Conservation (phyloP, 2,113 vertebrate species). For the Neodontobutis hainanensis region DNA sequence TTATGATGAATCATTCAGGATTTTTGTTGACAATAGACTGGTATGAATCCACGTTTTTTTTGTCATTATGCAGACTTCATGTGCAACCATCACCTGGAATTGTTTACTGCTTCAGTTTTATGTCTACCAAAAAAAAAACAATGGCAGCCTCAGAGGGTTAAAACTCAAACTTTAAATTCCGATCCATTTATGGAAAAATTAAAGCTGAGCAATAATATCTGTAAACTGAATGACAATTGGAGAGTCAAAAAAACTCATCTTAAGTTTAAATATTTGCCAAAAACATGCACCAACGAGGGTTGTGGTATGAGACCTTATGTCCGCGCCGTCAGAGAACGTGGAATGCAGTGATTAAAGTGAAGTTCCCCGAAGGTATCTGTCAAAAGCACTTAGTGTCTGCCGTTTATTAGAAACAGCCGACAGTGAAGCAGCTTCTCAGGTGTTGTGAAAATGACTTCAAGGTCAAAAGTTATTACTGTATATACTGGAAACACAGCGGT, state of each 20-base stretch:
- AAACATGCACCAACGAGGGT: neutral
- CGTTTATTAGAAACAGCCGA: conserved; percentile 6
- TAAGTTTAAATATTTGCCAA: conserved; percentile 1
- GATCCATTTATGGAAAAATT: too few relatives aligned
- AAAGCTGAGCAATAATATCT: too few relatives aligned
- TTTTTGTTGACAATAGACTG: too few relatives aligned
- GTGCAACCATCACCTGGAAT: too few relatives aligned
- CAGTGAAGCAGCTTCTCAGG: conserved; percentile 3
- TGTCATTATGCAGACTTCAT: too few relatives aligned
- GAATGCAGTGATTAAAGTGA: neutral
- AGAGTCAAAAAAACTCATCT: neutral
- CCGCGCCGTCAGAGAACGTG: neutral
- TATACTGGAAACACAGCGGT: neutral
- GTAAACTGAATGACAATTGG: too few relatives aligned
- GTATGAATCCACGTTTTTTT: too few relatives aligned
- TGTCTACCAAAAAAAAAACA: too few relatives aligned
- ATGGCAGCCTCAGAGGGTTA: too few relatives aligned
- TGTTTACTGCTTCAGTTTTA: too few relatives aligned
- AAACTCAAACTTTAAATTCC: too few relatives aligned
- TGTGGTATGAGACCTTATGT: neutral
- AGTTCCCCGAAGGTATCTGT: conserved; percentile 8
- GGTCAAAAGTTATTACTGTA: neutral
- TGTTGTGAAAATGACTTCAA: neutral
- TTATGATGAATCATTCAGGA: too few relatives aligned
- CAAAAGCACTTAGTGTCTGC: neutral